A percentile compares a stretch with the other conserved stretches of the same genome.
phyloP scores from a whole-genome alignment of 2,888 invertebrate species.

The Eugnorisma glareosa region DNA sequence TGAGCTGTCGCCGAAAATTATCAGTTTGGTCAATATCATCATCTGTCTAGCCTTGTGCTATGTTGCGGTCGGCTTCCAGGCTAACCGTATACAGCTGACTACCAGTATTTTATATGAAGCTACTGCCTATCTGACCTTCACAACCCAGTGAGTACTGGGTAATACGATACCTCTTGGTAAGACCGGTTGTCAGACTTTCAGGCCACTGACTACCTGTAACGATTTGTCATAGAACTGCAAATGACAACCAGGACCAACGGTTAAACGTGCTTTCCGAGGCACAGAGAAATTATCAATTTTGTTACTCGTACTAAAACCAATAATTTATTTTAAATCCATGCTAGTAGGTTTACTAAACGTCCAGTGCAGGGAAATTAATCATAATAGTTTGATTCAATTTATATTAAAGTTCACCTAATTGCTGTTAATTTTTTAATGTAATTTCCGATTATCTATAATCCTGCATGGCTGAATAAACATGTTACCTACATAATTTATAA shows the following conservation, averaged over 20 bases:
- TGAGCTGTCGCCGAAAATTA: not conserved
- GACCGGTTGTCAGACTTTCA: no score
- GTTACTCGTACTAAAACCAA: no score
- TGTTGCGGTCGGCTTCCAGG: not conserved
- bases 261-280: no score
- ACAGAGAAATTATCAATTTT: not conserved
- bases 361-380: not conserved
- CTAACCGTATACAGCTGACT: no score
- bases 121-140: no score
- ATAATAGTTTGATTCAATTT: slow-evolving; percentile 23
- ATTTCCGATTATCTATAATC: slow-evolving; percentile 24
- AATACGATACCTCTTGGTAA: no score
- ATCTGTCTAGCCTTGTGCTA: not conserved
- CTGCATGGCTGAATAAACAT: slow-evolving; percentile 15
- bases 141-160: no score
- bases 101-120: no score
- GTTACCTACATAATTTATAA: slow-evolving; percentile 7
- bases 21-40: not conserved
- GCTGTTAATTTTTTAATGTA: slow-evolving; percentile 38
- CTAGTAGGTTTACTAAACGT: not conserved
- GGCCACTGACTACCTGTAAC: no score
- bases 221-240: not conserved
- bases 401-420: slow-evolving; percentile 27
- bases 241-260: not conserved
- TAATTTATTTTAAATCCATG: not conserved